Base-by-base conservation (phyloP, 2,888 invertebrate species). In the Isotomurus palustris region DNA sequence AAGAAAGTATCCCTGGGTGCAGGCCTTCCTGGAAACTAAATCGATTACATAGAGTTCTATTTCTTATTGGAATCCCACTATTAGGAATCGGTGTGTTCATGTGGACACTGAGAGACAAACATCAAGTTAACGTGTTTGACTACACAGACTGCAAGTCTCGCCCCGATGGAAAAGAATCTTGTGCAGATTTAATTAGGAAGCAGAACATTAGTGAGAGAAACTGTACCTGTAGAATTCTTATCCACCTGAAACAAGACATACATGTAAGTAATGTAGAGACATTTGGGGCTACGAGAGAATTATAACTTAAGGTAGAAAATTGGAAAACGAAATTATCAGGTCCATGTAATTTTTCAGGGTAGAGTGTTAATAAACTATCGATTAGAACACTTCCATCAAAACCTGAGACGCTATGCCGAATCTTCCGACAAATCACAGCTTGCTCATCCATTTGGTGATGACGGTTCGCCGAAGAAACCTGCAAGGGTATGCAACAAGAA, bases 381-480 rank as follows among this genome's bases (percentile, higher is more conserved):
- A 35, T 38, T 61, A 2, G 21, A 29, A 1, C 22, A 35, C 0
- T 53, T 54, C 19, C 36, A 45, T 41, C 57, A 61, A 54, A 61
- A 58, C 22, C 17, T 38, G 2, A 27, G 61, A 44, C 4, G 14
- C 3, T 61, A 58, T 25, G 40, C 35, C 17, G 24, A 19, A n/a
- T 54, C 54, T 10, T 25, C 43, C 4, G 61, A 61, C 27, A 35
- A 40, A 27, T 14, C 47, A 2, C 61, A 61, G 24, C 22, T 56
- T 5, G n/a, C n/a, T n/a, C n/a, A n/a, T n/a, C n/a, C n/a, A n/a
- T n/a, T n/a, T n/a, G n/a, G n/a, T n/a, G n/a, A n/a, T n/a, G n/a
- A n/a, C n/a, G n/a, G n/a, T n/a, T n/a, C n/a, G n/a, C n/a, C n/a
- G n/a, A n/a, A n/a, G n/a, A n/a, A n/a, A n/a, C n/a, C n/a, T n/a